A percentile compares a stretch with the other conserved stretches of the same genome.
Conservation (phyloP, 2,888 invertebrate species). For the Apeira syringaria region DNA sequence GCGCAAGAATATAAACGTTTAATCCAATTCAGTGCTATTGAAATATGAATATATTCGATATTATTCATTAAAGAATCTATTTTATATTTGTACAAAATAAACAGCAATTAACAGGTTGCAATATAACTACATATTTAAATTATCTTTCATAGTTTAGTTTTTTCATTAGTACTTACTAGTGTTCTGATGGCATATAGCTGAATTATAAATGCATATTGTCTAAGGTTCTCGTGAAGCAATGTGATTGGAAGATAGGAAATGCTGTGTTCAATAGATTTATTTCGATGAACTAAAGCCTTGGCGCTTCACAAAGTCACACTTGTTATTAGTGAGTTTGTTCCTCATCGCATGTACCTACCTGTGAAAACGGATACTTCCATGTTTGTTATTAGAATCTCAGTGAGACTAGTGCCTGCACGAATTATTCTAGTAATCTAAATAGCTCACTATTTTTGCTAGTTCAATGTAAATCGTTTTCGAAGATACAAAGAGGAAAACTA, state of each 20-base stretch:
- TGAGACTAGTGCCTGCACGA: constrained; percentile 59
- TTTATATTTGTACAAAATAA: no score
- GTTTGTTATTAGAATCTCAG: constrained; percentile 41
- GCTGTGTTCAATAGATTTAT: constrained; percentile 19
- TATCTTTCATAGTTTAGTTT: no score
- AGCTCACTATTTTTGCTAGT: constrained; percentile 30
- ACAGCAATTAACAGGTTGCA: no score
- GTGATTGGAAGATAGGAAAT: constrained; percentile 7
- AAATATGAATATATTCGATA: no score
- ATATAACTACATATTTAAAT: no score
- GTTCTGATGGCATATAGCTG: no score
- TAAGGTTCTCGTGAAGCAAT: neutral
- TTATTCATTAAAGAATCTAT: no score
- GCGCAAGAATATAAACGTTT: no score
- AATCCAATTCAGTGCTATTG: no score
- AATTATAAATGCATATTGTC: neutral
- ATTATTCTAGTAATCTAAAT: constrained; percentile 31
- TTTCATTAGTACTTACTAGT: no score
- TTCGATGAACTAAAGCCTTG: constrained; percentile 3
- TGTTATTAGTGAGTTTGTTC: neutral
- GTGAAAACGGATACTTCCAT: constrained; percentile 24
- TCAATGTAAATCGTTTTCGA: constrained; percentile 13
- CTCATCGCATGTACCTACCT: constrained; percentile 5
- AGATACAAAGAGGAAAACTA: constrained; percentile 5
- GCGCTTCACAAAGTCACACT: neutral